Conservation (phyloP, 2,888 invertebrate genomes). For the Pediacus dermestoides region DNA sequence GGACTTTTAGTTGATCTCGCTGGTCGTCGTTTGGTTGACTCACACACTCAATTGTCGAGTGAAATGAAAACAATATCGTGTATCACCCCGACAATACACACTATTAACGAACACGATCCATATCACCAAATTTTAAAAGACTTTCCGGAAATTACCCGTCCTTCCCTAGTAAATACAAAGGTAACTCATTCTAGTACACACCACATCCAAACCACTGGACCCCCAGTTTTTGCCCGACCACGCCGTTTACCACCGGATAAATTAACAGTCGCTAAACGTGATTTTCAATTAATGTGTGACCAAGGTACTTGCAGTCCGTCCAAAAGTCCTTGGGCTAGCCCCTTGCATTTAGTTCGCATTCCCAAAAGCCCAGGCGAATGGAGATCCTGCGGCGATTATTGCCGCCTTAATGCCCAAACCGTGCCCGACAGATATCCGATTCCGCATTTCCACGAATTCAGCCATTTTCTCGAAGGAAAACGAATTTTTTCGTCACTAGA, state of each 20-base stretch:
- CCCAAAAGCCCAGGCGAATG: constrained; percentile 26
- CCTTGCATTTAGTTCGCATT: constrained; percentile 34
- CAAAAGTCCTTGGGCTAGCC: constrained; percentile 30
- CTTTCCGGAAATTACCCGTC: constrained; percentile 27
- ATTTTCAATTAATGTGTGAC: background rate
- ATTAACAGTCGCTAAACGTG: background rate
- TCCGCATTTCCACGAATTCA: background rate
- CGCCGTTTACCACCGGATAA: constrained; percentile 1
- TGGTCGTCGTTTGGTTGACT: constrained; percentile 5
- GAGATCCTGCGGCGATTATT: background rate
- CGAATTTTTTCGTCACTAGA: constrained; percentile 30
- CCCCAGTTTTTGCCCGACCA: background rate
- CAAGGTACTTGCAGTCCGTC: constrained; percentile 6
- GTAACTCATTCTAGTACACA: constrained; percentile 18
- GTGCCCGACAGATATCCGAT: background rate
- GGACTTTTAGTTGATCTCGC: constrained; percentile 34
- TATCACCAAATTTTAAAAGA: constrained; percentile 23
- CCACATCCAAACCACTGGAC: constrained; percentile 25
- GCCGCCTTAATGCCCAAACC: background rate
- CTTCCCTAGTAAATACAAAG: constrained; percentile 38
- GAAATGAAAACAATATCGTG: background rate
- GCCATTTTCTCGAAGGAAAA: constrained; percentile 8
- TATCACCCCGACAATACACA: background rate
- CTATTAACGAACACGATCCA: background rate
- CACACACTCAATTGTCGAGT: constrained; percentile 21